phyloP scores from a whole-genome alignment of 2,888 invertebrate species.

The Pediacus dermestoides region DNA sequence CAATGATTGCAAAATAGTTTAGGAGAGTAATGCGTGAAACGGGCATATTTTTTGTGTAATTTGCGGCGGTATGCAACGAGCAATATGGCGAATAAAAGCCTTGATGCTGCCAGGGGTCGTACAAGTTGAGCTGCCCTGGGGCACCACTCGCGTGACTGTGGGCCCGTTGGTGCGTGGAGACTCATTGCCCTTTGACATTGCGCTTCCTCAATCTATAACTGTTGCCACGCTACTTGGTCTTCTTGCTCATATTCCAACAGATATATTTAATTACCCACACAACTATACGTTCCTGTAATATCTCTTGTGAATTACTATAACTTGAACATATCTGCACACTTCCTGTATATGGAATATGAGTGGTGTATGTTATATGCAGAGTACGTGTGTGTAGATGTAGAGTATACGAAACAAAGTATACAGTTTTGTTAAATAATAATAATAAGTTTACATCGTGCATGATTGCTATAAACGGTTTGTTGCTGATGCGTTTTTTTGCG shows the following conservation, averaged over 20 bases:
- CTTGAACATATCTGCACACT: constrained; percentile 29
- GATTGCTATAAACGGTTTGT: no score
- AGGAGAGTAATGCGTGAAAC: constrained; percentile 9
- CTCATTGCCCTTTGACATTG: constrained; percentile 46
- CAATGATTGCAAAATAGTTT: constrained; percentile 12
- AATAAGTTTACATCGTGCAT: no score
- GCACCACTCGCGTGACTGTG: constrained; percentile 25
- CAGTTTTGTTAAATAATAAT: no score
- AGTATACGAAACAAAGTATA: no score
- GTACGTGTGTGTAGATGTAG: no score
- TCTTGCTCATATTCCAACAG: constrained; percentile 37
- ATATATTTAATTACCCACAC: constrained; percentile 41
- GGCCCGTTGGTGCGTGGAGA: constrained; percentile 43
- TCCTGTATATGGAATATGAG: no score
- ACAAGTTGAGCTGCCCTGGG: background rate
- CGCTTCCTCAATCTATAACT: constrained; percentile 43
- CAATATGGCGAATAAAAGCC: background rate
- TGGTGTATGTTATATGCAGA: constrained; percentile 14
- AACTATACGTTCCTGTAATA: constrained; percentile 17
- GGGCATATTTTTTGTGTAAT: constrained; percentile 9
- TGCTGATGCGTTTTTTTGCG: no score
- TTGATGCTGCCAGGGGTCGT: background rate
- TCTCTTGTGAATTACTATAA: constrained; percentile 38
- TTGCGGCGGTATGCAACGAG: constrained; percentile 13
- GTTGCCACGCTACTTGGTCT: constrained; percentile 45